A percentile compares a stretch with the other conserved stretches of the same genome.
Conservation (phyloP, 53 echinoderm and acorn worm genomes). For the Arbacia lixula region DNA sequence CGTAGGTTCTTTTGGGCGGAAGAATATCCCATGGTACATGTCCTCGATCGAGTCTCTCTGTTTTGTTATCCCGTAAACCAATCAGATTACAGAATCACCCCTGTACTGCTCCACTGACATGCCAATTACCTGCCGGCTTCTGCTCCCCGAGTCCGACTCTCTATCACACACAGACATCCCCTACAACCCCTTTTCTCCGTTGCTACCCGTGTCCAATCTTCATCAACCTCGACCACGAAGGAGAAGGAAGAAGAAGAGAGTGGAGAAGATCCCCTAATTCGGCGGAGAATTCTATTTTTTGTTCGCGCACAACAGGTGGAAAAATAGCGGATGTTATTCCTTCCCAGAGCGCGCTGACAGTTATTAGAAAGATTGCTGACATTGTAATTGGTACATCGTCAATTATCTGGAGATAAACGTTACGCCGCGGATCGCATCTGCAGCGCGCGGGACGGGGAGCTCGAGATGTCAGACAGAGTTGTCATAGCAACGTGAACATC, state of each 20-base stretch:
- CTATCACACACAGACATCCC: constrained; percentile 9
- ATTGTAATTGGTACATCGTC: constrained; percentile 50
- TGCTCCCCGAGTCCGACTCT: constrained; percentile 7
- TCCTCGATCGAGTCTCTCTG: neutral
- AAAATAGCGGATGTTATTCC: constrained; percentile 42
- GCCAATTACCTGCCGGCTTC: constrained; percentile 1
- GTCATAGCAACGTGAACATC: neutral
- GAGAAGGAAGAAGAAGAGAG: neutral
- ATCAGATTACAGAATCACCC: constrained; percentile 32
- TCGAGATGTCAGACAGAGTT: neutral
- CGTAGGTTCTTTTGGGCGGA: no score
- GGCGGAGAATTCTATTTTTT: constrained; percentile 42
- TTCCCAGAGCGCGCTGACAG: constrained; percentile 18
- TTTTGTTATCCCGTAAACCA: neutral
- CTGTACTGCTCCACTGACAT: constrained; percentile 17
- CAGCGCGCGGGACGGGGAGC: neutral
- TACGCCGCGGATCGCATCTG: constrained; percentile 18
- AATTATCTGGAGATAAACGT: constrained; percentile 44
- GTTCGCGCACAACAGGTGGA: constrained; percentile 48
- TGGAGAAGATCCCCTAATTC: neutral
- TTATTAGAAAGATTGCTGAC: constrained; percentile 45
- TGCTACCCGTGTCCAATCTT: no score
- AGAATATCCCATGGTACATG: no score
- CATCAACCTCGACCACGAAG: neutral
- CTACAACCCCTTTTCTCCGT: no score